Base-by-base conservation (phyloP, 2,888 invertebrate species). In the Heliconius erato region DNA sequence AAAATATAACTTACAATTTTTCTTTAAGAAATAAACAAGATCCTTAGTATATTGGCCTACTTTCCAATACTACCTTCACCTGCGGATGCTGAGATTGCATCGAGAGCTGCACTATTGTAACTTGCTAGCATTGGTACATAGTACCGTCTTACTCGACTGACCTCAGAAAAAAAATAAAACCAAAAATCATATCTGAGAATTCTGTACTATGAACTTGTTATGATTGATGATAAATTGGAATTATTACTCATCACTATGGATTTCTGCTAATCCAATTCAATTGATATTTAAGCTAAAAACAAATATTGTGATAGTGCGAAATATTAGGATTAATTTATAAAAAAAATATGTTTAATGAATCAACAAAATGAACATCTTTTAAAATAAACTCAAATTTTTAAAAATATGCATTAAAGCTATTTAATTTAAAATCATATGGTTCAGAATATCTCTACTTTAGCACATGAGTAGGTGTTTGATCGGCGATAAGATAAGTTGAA, bases 11-110 rank as follows among this genome's bases (percentile, higher is more conserved):
- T 3, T 49, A 49, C 44, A 49, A 54, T 54, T 19, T 54, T 54
- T 54, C 23, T 54, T 54, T 23, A 54, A 54, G 23, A 71, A 40
- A 35, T 69, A 35, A 69, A 71, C 81, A 78, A 82, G 84, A 82
- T 83, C 71, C 83, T 19, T 72, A 84, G 74, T 69, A 81, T 81
- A 79, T 83, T 81, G 89, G 79, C 86, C 91, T 82, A 90, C 91
- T 91, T 91, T 91, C 89, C 59, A 86, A 44, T 12, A 59, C 44
- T 79, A 44, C 67, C 63, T 26, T 77, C 83, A 84, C 68, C 85
- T 76, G 79, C 87, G 88, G 88, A 89, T 88, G 88, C 88, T 84
- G 88, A 89, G 88, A 91, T 87, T 86, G 86, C 88, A 87, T 88
- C 85, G 89, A 89, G 88, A 89, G 88, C 86, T 79, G 80, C 79